phyloP scores from a whole-genome alignment of 1,140 invertebrate species.

The Acromyrmex heyeri region DNA sequence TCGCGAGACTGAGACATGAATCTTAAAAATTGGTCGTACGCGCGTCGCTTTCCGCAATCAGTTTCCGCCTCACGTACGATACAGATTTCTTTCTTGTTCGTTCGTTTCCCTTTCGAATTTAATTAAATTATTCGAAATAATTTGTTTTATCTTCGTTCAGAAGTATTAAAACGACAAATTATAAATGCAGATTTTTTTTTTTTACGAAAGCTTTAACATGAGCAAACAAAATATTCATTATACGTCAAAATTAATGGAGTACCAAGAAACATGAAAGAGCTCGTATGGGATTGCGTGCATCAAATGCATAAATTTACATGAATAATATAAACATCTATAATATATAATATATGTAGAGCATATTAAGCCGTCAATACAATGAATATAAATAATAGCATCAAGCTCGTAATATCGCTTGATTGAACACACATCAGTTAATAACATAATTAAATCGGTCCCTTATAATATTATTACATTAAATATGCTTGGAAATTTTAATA shows the following conservation, averaged over 20 bases:
- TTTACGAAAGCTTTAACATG: background rate
- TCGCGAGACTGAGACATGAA: conserved; percentile 27
- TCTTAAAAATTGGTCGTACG: conserved; percentile 58
- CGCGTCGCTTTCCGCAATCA: conserved; percentile 21
- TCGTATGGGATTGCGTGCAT: background rate
- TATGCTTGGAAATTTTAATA: conserved; percentile 17
- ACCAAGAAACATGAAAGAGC: conserved; percentile 16
- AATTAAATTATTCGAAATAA: conserved; percentile 28
- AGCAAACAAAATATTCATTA: background rate
- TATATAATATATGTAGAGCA: background rate
- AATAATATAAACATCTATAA: conserved; percentile 11
- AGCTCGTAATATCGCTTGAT: conserved; percentile 19
- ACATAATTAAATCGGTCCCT: conserved; percentile 33
- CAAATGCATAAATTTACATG: conserved; percentile 47
- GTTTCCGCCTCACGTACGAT: conserved; percentile 23
- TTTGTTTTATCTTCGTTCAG: background rate
- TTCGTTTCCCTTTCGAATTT: conserved; percentile 6
- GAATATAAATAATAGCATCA: conserved; percentile 47
- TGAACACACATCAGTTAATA: conserved; percentile 10
- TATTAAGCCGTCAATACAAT: conserved; percentile 13
- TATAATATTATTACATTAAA: conserved; percentile 42
- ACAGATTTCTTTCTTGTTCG: background rate
- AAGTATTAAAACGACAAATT: conserved; percentile 9
- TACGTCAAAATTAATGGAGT: conserved; percentile 2
- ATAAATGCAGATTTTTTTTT: background rate